Percentiles rank a stretch among this genome's conserved stretches.
phyloP scores from a whole-genome alignment of 1,140 invertebrate species.

The Calephelis nemesis region DNA sequence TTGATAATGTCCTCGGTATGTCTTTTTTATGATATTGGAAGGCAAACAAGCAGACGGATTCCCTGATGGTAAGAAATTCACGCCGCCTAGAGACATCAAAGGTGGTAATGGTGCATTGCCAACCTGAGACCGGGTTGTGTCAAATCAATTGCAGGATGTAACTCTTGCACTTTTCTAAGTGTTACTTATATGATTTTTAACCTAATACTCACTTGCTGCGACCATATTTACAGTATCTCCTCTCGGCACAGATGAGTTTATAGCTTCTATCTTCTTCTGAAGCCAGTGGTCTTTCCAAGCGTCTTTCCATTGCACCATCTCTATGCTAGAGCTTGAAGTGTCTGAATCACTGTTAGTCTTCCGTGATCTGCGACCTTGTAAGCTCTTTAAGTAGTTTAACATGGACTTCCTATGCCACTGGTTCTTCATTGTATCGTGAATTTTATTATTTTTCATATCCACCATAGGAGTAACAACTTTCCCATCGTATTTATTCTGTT shows the following conservation, averaged over 20 bases:
- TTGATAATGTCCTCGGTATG: too few relatives aligned
- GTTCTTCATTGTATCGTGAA: neutral
- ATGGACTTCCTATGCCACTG: neutral
- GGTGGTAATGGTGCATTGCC: too few relatives aligned
- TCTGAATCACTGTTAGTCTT: constrained; percentile 8
- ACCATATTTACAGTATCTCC: constrained; percentile 63
- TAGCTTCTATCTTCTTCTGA: constrained; percentile 57
- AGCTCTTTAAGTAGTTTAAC: neutral
- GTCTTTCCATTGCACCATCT: constrained; percentile 52
- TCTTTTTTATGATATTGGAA: too few relatives aligned
- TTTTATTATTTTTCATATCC: neutral
- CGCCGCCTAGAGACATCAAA: too few relatives aligned
- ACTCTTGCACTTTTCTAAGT: too few relatives aligned
- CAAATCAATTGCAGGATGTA: too few relatives aligned
- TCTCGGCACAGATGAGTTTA: constrained; percentile 40
- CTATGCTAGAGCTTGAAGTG: constrained; percentile 43
- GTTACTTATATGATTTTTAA: constrained; percentile 1
- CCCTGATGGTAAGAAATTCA: too few relatives aligned
- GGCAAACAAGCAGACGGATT: too few relatives aligned
- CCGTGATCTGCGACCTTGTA: neutral
- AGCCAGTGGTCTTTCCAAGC: constrained; percentile 57
- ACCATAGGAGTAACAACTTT: neutral
- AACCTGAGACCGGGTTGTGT: too few relatives aligned
- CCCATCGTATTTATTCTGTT: constrained; percentile 17
- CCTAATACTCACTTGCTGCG: constrained; percentile 53